phyloP scores from a whole-genome alignment of 2,113 vertebrate genomes.

The Pagrus major region DNA sequence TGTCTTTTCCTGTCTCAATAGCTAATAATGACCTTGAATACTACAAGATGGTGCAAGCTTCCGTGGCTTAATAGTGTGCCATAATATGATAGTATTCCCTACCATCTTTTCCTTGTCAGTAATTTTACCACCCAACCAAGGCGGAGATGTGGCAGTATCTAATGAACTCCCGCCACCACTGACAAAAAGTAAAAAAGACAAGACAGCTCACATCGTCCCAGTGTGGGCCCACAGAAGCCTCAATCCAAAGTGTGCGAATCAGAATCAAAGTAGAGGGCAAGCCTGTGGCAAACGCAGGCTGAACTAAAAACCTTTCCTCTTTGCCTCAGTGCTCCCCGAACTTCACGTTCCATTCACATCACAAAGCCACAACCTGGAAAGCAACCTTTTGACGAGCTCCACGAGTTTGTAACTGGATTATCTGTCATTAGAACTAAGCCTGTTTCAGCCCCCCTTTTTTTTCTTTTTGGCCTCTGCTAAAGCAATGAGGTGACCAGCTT shows the following conservation, averaged over 20 bases:
- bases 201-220: conserved; percentile 38
- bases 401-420: conserved; percentile 83
- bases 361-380: conserved; percentile 81
- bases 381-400: conserved; percentile 76
- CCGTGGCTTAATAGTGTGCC: background rate
- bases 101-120: conserved; percentile 7
- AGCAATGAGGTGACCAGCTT: conserved; percentile 62
- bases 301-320: conserved; percentile 65
- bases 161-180: conserved; percentile 29
- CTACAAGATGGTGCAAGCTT: background rate
- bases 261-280: conserved; percentile 62
- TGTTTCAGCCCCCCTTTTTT: conserved; percentile 55
- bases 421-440: conserved; percentile 76
- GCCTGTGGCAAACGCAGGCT: conserved; percentile 62
- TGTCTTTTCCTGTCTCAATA: background rate
- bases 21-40: background rate
- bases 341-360: conserved; percentile 81
- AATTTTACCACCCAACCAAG: conserved; percentile 23
- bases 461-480: conserved; percentile 52
- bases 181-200: conserved; percentile 40
- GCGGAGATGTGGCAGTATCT: conserved; percentile 20
- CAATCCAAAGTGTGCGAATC: conserved; percentile 67
- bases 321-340: conserved; percentile 57
- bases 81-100: background rate
- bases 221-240: conserved; percentile 52